Conservation (phyloP, 2,113 vertebrate genomes). For the Aix galericulata region DNA sequence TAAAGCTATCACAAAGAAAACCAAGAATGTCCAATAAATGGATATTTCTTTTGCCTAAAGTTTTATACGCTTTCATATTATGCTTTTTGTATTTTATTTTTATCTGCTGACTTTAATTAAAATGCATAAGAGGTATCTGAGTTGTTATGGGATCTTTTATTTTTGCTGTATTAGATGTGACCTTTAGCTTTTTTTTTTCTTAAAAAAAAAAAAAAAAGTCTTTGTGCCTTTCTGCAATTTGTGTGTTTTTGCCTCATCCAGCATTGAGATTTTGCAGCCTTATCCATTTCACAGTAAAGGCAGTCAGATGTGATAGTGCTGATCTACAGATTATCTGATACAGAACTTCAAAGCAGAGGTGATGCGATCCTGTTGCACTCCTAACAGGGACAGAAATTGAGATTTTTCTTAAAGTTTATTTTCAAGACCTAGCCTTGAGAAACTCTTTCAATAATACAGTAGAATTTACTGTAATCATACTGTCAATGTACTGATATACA, state of each 20-base stretch:
- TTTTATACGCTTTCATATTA: background rate
- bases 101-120: background rate
- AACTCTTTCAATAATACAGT: background rate
- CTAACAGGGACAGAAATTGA: background rate
- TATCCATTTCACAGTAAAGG: background rate
- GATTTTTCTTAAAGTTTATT: background rate
- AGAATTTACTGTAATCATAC: background rate
- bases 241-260: background rate
- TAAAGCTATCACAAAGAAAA: background rate
- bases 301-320: background rate
- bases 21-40: background rate
- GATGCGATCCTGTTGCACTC: rapidly evolving
- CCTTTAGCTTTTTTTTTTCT: background rate
- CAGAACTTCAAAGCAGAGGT: background rate
- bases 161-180: background rate
- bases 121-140: background rate
- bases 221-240: background rate
- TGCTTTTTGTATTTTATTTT: background rate
- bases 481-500: background rate
- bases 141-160: background rate
- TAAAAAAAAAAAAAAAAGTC: background rate
- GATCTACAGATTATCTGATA: background rate
- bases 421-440: background rate
- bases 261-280: background rate
- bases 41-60: background rate